Percentiles rank a stretch among this genome's conserved stretches.
phyloP scores from a whole-genome alignment of 2,113 vertebrate species.

The Probosciger aterrimus region DNA sequence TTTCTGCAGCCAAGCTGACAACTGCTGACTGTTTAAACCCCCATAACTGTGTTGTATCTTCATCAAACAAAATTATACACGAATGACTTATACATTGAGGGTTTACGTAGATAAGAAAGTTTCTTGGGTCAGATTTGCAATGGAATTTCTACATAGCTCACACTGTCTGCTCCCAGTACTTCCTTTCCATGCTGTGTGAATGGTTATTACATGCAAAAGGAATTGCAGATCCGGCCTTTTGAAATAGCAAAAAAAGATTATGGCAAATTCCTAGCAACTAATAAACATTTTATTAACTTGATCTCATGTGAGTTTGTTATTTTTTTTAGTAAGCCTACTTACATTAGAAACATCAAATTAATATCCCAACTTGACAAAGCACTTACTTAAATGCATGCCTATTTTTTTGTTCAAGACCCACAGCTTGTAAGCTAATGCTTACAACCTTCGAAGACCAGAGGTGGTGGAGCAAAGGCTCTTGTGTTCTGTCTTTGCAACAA shows the following conservation, averaged over 20 bases:
- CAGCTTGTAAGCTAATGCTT: background rate
- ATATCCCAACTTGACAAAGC: background rate
- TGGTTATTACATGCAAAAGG: background rate
- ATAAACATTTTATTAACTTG: background rate
- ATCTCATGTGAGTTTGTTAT: fast-evolving
- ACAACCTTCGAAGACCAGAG: background rate
- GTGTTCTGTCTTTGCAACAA: background rate
- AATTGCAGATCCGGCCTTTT: background rate
- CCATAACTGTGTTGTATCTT: background rate
- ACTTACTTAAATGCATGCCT: background rate
- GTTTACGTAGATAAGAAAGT: background rate
- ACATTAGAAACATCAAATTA: background rate
- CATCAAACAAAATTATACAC: background rate
- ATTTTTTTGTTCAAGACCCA: background rate
- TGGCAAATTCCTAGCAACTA: background rate
- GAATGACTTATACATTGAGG: background rate
- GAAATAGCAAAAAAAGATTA: background rate
- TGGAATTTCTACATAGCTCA: background rate
- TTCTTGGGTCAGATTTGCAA: background rate
- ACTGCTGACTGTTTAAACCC: background rate
- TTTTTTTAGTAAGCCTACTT: background rate
- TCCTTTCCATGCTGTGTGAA: background rate
- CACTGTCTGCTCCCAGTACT: fast-evolving
- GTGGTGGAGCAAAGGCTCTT: background rate
- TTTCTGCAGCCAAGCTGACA: background rate